Base-by-base conservation (phyloP, 2,888 invertebrate genomes). In the Acholoe squamosa region DNA sequence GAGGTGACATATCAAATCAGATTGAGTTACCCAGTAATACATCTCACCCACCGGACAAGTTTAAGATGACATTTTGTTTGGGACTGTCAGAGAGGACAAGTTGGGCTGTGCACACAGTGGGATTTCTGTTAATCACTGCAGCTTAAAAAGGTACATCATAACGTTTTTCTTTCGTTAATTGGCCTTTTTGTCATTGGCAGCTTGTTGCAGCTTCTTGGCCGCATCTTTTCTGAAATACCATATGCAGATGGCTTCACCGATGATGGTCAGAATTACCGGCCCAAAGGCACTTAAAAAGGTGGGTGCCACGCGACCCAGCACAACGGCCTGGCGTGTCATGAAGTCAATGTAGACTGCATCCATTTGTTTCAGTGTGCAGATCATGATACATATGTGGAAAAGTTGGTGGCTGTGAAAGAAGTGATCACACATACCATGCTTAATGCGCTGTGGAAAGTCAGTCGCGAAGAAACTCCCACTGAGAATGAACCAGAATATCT, bases 341-440 rank as follows among this genome's bases (percentile, higher is more conserved):
- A 95, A 94, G 91, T 95, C 95, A n/a, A 93, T 84, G 89, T 94
- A 93, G 80, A 95, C 94, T 1, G 93, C 95, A 91, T 95, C 95
- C 89, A 95, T 92, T 92, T 95, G 95, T 56, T 93, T 93, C 51
- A 94, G 92, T 0, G 95, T 95, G 54, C 94, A 94, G 92, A 95
- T 93, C 91, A 94, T 93, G 89, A 95, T 95, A 91, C 94, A 95
- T 31, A 95, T 93, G 92, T 96, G 95, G 91, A 96, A 96, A 76
- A 95, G 92, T 92, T 95, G 95, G 91, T 96, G 95, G 90, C 95
- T 95, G 92, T 95, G 95, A 34, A 94, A 94, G 19, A 96, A 91
- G 91, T 95, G 94, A 89, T 96, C 95, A 93, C 94, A 96, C 86
- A 92, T 92, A 51, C 95, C 95, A 1, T 95, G 95, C 77, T 93